Base-by-base conservation (phyloP, 1,140 invertebrate genomes). In the Hyposmocoma kahamanoa region DNA sequence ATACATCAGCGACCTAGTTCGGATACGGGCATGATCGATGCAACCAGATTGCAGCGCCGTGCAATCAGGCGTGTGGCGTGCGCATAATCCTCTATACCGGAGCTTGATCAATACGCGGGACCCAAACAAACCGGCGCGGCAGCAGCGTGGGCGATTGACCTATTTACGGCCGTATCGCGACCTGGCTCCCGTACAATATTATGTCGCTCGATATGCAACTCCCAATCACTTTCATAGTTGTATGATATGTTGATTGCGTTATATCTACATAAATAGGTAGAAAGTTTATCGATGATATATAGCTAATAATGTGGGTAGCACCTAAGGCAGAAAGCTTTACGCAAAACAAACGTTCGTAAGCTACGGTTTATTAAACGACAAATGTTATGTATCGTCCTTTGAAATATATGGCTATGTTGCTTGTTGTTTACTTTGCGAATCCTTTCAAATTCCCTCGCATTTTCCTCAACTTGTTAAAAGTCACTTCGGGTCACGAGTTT, bases 91-190 rank as follows among this genome's bases (percentile, higher is more conserved):
- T 3, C 32, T 15, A 2, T 13, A 17, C 32, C 15, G 32, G 13
- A 13, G 32, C 32, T 36, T 36, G 63, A 73, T 82, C 79, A 72
- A 83, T 83, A 83, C 56, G 22, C 49, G 55, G 60, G 74, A 80
- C 79, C 79, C 79, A 83, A 83, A 83, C 79, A 83, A 79, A 80
- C 65, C 32, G 32, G 53, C 52, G 51, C 64, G 64, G 65, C 51
- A 49, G 60, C 62, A 50, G 62, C 62, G 62, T 72, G 72, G 62
- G 67, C 74, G 66, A 72, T 42, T 83, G 79, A 80, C 79, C 79
- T 65, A 83, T 73, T 76, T 76, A 59, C 53, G n/a, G 32, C 24
- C 5, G 5, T 26, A 36, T 36, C 52, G 56, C 56, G 47, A 67
- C 66, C 45, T 44, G 43, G 28, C 39, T 10, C 60, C 38, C 56